These are phyloP conservation scores for Bombus impatiens DNA, from an alignment of 1,140 invertebrate genomes.

Conservation along the genomic window DNA sequence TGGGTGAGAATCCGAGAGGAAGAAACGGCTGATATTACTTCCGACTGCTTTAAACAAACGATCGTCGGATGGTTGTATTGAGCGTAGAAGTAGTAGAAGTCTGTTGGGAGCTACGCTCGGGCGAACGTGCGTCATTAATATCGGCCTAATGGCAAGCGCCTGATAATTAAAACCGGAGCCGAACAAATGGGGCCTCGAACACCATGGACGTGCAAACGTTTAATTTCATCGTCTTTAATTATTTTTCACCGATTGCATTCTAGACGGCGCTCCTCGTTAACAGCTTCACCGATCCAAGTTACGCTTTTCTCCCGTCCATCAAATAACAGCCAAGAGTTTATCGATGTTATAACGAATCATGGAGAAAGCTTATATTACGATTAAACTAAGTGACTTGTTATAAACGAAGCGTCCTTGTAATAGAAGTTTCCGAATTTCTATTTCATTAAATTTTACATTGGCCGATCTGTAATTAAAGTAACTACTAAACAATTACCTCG, in stretches of 20 bases:
- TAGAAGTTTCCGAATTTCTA: too few species aligned
- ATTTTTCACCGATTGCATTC: constrained; percentile 18
- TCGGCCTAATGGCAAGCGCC: constrained; percentile 59
- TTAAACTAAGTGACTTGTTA: background rate
- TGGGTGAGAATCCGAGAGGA: background rate
- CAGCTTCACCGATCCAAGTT: background rate
- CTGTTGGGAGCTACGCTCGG: constrained; percentile 24
- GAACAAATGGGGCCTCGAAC: constrained; percentile 48
- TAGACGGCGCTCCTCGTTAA: constrained; percentile 4
- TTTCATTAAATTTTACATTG: too few species aligned
- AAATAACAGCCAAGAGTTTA: background rate
- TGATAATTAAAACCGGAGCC: constrained; percentile 71
- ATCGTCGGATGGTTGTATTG: background rate
- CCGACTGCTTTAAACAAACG: constrained; percentile 27
- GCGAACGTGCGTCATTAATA: constrained; percentile 65
- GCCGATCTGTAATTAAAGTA: too few species aligned
- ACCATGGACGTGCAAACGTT: background rate
- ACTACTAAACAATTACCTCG: too few species aligned
- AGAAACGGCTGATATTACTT: constrained; percentile 17
- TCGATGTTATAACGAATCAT: background rate
- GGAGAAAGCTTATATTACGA: background rate
- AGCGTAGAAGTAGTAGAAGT: background rate
- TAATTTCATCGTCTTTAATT: constrained; percentile 30
- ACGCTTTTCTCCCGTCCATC: background rate
- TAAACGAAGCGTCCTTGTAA: too few species aligned